Evolutionary conservation across 2,113 vertebrate genomes (phyloP).

Genomic region (Corynorhinus townsendii): DNA sequence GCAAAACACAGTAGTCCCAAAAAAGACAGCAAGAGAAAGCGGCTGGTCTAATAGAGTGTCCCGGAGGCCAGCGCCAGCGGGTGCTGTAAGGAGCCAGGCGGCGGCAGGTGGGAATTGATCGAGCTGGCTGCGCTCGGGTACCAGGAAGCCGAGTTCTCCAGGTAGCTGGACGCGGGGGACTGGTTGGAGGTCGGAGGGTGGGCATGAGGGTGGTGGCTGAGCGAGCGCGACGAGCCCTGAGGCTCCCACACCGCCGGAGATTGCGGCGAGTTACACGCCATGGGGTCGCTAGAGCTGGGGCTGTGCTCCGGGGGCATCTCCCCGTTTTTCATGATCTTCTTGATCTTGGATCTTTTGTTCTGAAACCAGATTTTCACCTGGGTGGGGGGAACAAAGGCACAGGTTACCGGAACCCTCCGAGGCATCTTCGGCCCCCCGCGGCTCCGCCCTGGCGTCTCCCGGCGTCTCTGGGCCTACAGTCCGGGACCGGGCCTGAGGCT

Average conservation of each 20-base stretch:
- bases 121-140: slow-evolving; percentile 86
- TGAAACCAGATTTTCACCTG: slow-evolving; percentile 99
- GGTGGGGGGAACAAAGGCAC: slow-evolving; percentile 36
- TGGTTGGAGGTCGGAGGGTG: slow-evolving; percentile 90
- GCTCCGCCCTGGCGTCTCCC: neutral
- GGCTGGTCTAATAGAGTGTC: slow-evolving; percentile 93
- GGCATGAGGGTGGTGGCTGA: slow-evolving; percentile 87
- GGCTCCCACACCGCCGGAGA: slow-evolving; percentile 99
- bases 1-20: slow-evolving; percentile 81
- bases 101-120: slow-evolving; percentile 92
- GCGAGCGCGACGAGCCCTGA: slow-evolving; percentile 90
- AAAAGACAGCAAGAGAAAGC: slow-evolving; percentile 24
- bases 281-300: slow-evolving; percentile 98
- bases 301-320: slow-evolving; percentile 98
- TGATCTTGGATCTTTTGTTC: slow-evolving; percentile 98
- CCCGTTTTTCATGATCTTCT: slow-evolving; percentile 99
- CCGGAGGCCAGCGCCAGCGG: slow-evolving; percentile 95
- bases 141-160: slow-evolving; percentile 94
- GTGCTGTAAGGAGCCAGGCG: slow-evolving; percentile 94
- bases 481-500: neutral
- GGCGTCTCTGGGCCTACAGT: neutral
- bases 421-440: neutral
- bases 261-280: slow-evolving; percentile 99
- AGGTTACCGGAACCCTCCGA: slow-evolving; percentile 64
- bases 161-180: slow-evolving; percentile 90